Evolutionary conservation across 2,113 vertebrate genomes (phyloP).

Genomic region (Otis tarda): DNA sequence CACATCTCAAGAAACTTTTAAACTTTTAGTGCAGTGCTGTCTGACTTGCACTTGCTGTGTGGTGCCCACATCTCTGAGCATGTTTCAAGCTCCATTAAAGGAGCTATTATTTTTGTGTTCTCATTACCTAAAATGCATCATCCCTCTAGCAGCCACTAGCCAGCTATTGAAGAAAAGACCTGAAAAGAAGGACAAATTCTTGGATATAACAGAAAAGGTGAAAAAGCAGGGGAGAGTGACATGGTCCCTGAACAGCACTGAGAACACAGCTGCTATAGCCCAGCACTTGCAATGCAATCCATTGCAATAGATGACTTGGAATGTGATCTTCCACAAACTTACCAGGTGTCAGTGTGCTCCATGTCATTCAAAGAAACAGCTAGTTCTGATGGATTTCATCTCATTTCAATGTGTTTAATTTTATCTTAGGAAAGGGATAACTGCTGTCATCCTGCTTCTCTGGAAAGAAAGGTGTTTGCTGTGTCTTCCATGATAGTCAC

Average conservation of each 20-base stretch:
- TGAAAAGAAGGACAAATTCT: not conserved
- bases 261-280: not conserved
- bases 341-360: not conserved
- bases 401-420: not conserved
- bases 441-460: not conserved
- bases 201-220: not conserved
- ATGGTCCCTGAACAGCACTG: no score
- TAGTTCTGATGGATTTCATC: not conserved
- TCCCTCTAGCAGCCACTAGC: not conserved
- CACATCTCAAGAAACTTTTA: not conserved
- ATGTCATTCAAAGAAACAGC: not conserved
- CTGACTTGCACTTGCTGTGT: not conserved
- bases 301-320: no score
- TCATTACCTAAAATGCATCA: not conserved
- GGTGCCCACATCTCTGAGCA: not conserved
- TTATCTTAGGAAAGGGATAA: not conserved
- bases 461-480: not conserved
- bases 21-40: not conserved
- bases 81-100: not conserved
- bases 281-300: no score
- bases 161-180: not conserved
- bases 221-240: not conserved
- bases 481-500: fast-evolving
- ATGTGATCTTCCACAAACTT: not conserved
- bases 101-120: not conserved